Evolutionary conservation across 2,888 invertebrate genomes (phyloP).

Genomic region (Callyntrura guangdongensis): DNA sequence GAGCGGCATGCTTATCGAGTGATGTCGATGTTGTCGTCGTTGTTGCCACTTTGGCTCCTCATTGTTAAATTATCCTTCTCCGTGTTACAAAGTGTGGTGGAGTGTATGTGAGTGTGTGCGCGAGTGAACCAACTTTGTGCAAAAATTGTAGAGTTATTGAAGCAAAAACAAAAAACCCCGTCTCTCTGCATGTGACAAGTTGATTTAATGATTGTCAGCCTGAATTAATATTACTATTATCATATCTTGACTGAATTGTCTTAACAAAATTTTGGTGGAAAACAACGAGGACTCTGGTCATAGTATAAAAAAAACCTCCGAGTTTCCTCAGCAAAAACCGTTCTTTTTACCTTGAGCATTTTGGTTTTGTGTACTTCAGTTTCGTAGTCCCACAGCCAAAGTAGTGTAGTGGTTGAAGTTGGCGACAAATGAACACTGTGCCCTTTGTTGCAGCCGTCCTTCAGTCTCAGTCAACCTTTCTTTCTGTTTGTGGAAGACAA

Average conservation of each 20-base stretch:
- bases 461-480: too few relatives aligned
- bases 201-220: not conserved
- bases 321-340: constrained; percentile 11
- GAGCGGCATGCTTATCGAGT: constrained; percentile 18
- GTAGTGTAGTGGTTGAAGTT: not conserved
- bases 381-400: not conserved
- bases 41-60: constrained; percentile 40
- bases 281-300: not conserved
- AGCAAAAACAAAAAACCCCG: not conserved
- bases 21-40: constrained; percentile 42
- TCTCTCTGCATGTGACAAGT: not conserved
- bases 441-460: too few relatives aligned
- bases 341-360: not conserved
- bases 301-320: not conserved
- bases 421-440: not conserved
- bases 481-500: not conserved
- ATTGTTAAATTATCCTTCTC: constrained; percentile 3
- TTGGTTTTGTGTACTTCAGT: not conserved
- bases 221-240: not conserved
- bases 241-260: not conserved
- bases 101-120: not conserved
- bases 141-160: not conserved
- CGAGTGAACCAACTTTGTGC: constrained; percentile 17
- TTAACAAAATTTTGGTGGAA: not conserved
- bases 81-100: constrained; percentile 8